Percentiles rank a stretch among this genome's conserved stretches.
These are phyloP conservation scores for Sebastes goodei DNA, from an alignment of 2,797 vertebrate genomes.

Conservation along the genomic window DNA sequence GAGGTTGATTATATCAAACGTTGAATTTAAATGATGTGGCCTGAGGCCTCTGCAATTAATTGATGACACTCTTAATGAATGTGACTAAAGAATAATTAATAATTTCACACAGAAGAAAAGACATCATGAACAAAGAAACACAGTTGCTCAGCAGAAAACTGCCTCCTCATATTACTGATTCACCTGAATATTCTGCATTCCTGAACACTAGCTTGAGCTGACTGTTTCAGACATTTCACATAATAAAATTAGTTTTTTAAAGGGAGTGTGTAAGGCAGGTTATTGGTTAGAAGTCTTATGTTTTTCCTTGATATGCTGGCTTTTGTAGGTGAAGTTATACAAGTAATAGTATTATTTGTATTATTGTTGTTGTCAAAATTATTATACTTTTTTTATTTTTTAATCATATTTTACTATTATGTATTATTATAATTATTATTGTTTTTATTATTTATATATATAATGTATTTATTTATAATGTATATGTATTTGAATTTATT, in stretches of 20 bases:
- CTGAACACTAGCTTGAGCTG: background rate
- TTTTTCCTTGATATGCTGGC: background rate
- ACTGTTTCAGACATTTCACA: background rate
- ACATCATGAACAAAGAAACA: conserved; percentile 34
- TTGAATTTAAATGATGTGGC: conserved; percentile 54
- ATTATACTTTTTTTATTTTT: no score
- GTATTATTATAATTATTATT: no score
- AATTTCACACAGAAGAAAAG: conserved; percentile 55
- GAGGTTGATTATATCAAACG: conserved; percentile 47
- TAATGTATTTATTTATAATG: no score
- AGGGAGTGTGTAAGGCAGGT: rapidly evolving
- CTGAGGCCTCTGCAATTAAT: conserved; percentile 62
- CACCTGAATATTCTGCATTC: conserved; percentile 5
- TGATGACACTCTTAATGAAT: conserved; percentile 71
- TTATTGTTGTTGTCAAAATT: no score
- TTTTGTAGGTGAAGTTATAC: no score
- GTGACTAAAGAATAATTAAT: conserved; percentile 73
- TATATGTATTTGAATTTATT: no score
- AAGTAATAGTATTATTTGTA: no score
- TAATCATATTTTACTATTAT: no score
- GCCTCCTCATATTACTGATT: background rate
- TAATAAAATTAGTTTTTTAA: background rate
- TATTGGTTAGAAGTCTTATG: no score
- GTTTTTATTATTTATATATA: no score
- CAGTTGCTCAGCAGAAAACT: conserved; percentile 19